Base-by-base conservation (phyloP, 2,113 vertebrate genomes). In the Plecotus auritus region DNA sequence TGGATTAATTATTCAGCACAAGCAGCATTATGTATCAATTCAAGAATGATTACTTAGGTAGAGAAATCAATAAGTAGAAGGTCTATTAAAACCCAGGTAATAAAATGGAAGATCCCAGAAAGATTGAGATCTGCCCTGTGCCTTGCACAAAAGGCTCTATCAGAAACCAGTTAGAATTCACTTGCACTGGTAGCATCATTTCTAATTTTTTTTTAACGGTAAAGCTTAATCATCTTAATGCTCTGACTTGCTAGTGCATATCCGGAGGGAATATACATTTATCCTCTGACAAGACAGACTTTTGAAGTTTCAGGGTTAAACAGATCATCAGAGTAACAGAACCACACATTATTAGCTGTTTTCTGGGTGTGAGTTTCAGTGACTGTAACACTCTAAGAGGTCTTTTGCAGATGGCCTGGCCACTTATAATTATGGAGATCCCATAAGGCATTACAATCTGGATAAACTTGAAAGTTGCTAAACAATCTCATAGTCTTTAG, bases 31-130 rank as follows among this genome's bases (percentile, higher is more conserved):
- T 92, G 66, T n/a, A 94, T 94, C 54, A 85, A 76, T 85, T 98
- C 81, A 94, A 93, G 95, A 98, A 97, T 97, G 1, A 96, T 96
- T 97, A 92, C 94, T 90, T 97, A 93, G 81, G 67, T 51, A 45
- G 49, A 95, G 54, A 98, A 97, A 98, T 98, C 96, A 98, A 95
- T 98, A 98, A 97, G 93, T 49, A 84, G 72, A 96, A 95, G 45
- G 30, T 94, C 89, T 98, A 95, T 97, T 98, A 97, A 98, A 98
- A 96, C 12, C 54, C 4, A 74, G 13, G 66, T 96, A 97, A 90
- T 95, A 95, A 96, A 95, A 96, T 42, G 40, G n/a, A 86, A 69
- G 76, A 92, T 93, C 80, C 56, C 82, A 98, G 95, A 95, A 96
- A 88, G 66, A 93, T 95, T 96, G 93, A 95, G 82, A 59, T 90